Percentiles rank a stretch among this genome's conserved stretches.
phyloP scores from a whole-genome alignment of 2,888 invertebrate genomes.

The Corythucha ciliata region DNA sequence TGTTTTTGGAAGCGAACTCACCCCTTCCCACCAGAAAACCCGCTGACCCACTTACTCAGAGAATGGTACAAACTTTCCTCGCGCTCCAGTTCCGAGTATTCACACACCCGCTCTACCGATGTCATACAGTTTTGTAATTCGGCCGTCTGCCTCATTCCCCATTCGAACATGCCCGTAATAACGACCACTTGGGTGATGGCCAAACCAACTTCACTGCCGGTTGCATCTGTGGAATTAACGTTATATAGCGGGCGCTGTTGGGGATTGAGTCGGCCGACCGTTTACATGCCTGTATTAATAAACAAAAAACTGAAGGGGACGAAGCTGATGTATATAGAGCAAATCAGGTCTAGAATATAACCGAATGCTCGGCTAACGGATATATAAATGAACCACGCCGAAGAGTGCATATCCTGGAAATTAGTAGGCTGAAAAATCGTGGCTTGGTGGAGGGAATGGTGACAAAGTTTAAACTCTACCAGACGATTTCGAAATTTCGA shows the following conservation, averaged over 20 bases:
- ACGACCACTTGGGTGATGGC: slow-evolving; percentile 71
- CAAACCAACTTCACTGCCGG: slow-evolving; percentile 49
- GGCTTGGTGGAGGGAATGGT: not conserved
- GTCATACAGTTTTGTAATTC: slow-evolving; percentile 82
- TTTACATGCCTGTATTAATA: slow-evolving; percentile 19
- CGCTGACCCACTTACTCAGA: too few relatives aligned
- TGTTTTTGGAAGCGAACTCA: too few relatives aligned
- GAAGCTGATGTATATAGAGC: slow-evolving; percentile 71
- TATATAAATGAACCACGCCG: slow-evolving; percentile 85
- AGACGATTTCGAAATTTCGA: slow-evolving; percentile 72
- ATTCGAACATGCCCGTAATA: slow-evolving; percentile 68
- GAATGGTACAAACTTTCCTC: slow-evolving; percentile 42
- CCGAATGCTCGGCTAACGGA: slow-evolving; percentile 87
- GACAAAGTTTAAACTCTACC: slow-evolving; percentile 42
- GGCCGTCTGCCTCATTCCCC: slow-evolving; percentile 88
- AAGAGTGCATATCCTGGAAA: slow-evolving; percentile 43
- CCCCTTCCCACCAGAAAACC: too few relatives aligned
- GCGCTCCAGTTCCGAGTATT: slow-evolving; percentile 61
- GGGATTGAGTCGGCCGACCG: not conserved
- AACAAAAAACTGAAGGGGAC: slow-evolving; percentile 80
- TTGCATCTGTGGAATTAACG: not conserved
- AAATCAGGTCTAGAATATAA: slow-evolving; percentile 82
- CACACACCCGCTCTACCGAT: slow-evolving; percentile 77
- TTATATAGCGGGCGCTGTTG: not conserved
- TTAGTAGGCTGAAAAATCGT: too few relatives aligned